Evolutionary conservation across 2,113 vertebrate species (phyloP).

Genomic region (Acinonyx jubatus): DNA sequence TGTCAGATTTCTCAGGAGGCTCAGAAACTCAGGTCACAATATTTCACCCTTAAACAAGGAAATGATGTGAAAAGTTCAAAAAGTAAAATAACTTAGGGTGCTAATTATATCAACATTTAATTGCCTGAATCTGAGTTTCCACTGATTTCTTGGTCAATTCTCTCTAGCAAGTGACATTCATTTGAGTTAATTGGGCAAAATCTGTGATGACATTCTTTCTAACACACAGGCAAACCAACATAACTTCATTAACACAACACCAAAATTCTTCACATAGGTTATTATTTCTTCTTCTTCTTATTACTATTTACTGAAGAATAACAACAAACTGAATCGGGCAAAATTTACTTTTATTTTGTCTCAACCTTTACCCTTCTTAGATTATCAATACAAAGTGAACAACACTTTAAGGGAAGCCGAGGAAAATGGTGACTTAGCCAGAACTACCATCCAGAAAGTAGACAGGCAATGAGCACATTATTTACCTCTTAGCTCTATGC

Average conservation of each 20-base stretch:
- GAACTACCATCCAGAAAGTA: not conserved
- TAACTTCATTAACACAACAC: not conserved
- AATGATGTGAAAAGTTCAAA: constrained; percentile 15
- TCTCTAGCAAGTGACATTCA: not conserved
- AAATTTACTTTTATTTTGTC: not conserved
- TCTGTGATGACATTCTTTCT: not conserved
- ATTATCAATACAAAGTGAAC: not conserved
- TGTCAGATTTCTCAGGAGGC: not conserved
- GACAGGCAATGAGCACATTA: accelerated
- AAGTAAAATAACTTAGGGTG: constrained; percentile 30
- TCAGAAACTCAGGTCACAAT: constrained; percentile 14
- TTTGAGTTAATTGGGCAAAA: not conserved
- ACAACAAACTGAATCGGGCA: not conserved
- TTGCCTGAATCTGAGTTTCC: not conserved
- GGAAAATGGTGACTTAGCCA: not conserved
- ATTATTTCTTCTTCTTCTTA: not conserved
- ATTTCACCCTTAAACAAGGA: constrained; percentile 28
- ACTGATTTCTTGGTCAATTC: not conserved
- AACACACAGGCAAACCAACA: not conserved
- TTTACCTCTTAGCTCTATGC: not conserved
- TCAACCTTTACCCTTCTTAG: not conserved
- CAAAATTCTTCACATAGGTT: not conserved
- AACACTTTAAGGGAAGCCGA: not conserved
- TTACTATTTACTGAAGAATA: not conserved
- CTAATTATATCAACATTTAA: constrained; percentile 15